Evolutionary conservation across 2,113 vertebrate genomes (phyloP).

Genomic region (Corythoichthys intestinalis): DNA sequence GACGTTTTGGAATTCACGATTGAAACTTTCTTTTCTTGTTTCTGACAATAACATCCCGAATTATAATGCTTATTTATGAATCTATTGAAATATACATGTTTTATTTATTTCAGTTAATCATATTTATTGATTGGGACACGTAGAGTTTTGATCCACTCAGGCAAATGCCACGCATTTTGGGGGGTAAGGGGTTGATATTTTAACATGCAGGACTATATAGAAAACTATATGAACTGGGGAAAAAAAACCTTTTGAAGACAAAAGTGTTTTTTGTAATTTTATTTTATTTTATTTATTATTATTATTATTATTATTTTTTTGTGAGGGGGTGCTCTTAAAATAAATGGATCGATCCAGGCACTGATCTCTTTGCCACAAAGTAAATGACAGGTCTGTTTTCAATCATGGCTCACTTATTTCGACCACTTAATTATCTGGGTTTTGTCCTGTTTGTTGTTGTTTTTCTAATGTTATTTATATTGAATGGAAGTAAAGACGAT

Average conservation of each 20-base stretch:
- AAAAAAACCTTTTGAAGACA: background rate
- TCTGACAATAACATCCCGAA: background rate
- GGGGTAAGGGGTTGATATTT: background rate
- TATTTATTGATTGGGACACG: background rate
- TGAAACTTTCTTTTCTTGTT: background rate
- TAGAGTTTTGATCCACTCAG: background rate
- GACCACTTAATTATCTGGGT: background rate
- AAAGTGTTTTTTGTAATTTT: background rate
- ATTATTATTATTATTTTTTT: too few species aligned
- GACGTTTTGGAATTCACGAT: background rate
- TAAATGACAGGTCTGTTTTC: background rate
- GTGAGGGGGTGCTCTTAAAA: background rate
- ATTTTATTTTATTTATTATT: too few species aligned
- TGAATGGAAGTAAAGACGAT: background rate
- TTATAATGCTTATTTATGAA: background rate
- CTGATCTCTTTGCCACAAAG: background rate
- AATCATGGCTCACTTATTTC: background rate
- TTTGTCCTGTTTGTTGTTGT: background rate
- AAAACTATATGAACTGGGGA: background rate
- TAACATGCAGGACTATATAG: background rate
- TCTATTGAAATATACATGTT: constrained; percentile 1
- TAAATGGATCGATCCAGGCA: background rate
- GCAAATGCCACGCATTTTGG: background rate
- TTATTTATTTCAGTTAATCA: background rate
- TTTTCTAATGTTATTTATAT: background rate